Conservation (phyloP, 2,113 vertebrate species). For the Arenaria interpres region DNA sequence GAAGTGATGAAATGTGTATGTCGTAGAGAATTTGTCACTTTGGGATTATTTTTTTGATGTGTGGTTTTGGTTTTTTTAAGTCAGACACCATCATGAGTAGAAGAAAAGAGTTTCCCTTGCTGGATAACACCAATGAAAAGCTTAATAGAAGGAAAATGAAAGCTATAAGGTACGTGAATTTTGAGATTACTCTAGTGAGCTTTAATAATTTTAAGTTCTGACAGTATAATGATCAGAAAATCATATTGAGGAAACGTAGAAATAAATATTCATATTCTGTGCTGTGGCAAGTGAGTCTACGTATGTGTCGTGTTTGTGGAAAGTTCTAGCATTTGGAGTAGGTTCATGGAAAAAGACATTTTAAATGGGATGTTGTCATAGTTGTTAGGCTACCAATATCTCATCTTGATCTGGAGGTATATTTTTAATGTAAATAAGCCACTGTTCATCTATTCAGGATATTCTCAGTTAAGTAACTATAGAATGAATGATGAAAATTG, state of each 20-base stretch:
- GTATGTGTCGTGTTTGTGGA: fast-evolving
- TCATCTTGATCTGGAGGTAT: fast-evolving
- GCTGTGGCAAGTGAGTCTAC: fast-evolving
- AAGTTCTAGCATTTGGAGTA: not conserved
- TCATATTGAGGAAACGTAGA: not conserved
- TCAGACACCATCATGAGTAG: not conserved
- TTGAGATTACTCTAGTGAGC: not conserved
- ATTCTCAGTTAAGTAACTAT: not conserved
- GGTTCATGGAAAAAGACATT: not conserved
- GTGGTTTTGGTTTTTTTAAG: not conserved
- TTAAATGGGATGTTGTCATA: not conserved
- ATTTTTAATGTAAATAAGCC: not conserved
- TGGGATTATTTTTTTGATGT: not conserved
- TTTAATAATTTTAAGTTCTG: not conserved
- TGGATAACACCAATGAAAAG: not conserved
- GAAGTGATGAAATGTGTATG: not conserved
- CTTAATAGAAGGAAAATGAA: not conserved
- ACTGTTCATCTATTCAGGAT: fast-evolving
- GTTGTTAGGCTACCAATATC: not conserved
- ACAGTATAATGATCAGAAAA: not conserved
- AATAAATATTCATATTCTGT: not conserved
- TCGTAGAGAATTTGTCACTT: not conserved
- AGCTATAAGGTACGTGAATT: constrained; percentile 29
- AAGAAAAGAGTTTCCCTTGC: not conserved
- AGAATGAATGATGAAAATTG: not conserved